Evolutionary conservation across 2,888 invertebrate genomes (phyloP).

Genomic region (Tribolium freemani): DNA sequence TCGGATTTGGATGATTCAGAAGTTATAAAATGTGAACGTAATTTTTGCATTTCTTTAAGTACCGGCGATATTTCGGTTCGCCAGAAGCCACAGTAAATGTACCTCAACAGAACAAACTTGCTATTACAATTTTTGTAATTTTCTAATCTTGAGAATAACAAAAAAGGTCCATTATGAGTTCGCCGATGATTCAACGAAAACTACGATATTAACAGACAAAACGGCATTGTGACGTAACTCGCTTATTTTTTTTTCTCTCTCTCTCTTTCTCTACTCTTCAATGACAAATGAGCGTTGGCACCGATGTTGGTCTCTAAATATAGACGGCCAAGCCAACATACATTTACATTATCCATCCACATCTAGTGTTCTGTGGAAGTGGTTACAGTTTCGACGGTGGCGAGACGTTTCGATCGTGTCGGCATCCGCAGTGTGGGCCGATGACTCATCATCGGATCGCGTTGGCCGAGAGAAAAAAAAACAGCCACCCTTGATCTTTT

Average conservation of each 20-base stretch:
- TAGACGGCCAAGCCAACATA: conserved; percentile 5
- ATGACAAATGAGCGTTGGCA: conserved; percentile 15
- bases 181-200: not conserved
- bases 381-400: conserved; percentile 10
- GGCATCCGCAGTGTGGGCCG: conserved; percentile 40
- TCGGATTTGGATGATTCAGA: too few species aligned
- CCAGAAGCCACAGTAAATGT: too few species aligned
- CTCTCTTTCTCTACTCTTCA: not conserved
- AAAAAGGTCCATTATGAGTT: too few species aligned
- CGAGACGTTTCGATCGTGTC: conserved; percentile 41
- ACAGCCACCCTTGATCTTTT: conserved; percentile 31
- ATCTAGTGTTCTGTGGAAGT: not conserved
- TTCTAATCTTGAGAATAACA: too few species aligned
- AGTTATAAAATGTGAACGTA: too few species aligned
- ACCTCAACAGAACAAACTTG: too few species aligned
- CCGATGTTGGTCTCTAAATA: conserved; percentile 7
- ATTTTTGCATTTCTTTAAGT: too few species aligned
- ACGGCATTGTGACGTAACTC: conserved; percentile 1
- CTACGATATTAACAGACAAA: not conserved
- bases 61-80: too few species aligned
- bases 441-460: conserved; percentile 34
- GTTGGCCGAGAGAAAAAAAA: conserved; percentile 6
- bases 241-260: not conserved
- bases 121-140: too few species aligned
- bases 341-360: not conserved